These are phyloP conservation scores for Arvicanthis niloticus DNA, from an alignment of 2,113 vertebrate genomes.

Conservation along the genomic window DNA sequence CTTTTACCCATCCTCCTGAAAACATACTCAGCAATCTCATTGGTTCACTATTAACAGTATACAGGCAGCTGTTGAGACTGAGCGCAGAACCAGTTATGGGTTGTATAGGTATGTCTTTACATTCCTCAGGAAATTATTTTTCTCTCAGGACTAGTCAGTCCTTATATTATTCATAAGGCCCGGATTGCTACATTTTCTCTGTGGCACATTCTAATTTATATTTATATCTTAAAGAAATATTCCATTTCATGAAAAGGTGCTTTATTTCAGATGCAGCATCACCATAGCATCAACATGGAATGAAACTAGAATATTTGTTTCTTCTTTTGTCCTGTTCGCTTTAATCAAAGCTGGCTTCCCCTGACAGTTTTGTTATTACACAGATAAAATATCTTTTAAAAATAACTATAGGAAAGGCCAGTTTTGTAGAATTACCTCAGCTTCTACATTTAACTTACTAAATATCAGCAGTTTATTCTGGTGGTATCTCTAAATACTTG, in stretches of 20 bases:
- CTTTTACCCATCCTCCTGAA: background rate
- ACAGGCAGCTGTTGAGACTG: background rate
- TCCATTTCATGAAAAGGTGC: background rate
- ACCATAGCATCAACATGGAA: background rate
- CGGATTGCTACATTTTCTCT: background rate
- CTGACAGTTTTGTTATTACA: slow-evolving; percentile 21
- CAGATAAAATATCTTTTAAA: slow-evolving; percentile 34
- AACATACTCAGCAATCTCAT: background rate
- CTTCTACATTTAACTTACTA: slow-evolving; percentile 16
- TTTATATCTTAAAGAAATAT: background rate
- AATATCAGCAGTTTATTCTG: slow-evolving; percentile 26
- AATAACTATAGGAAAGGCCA: background rate
- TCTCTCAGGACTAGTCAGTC: background rate
- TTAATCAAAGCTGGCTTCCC: slow-evolving; percentile 35
- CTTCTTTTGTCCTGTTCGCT: background rate
- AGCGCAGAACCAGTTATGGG: background rate
- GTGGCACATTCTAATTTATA: background rate
- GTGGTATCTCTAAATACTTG: background rate
- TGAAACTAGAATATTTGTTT: background rate
- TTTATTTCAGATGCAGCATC: background rate
- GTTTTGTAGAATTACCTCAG: slow-evolving; percentile 49
- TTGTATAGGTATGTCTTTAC: accelerated
- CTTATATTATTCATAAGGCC: background rate
- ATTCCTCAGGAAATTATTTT: too few relatives aligned
- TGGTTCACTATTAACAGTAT: background rate